Base-by-base conservation (phyloP, 2,888 invertebrate genomes). In the Megamerina dolium region DNA sequence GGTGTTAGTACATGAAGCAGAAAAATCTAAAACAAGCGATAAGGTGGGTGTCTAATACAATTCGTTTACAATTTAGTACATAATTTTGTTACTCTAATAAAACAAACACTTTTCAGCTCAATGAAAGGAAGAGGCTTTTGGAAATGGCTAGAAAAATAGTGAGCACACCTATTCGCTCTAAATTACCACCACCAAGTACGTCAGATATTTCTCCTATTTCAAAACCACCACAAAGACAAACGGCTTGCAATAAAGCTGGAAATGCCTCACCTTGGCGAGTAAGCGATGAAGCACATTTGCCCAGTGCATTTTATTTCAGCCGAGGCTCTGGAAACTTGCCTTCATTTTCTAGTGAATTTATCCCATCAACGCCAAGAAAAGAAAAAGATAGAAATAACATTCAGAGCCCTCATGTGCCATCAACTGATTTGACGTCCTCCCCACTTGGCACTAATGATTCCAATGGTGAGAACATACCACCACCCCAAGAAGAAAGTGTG, bases 311-410 rank as follows among this genome's bases (percentile, higher is more conserved):
- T 43, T 54, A 57, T 37, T 69, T 70, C 23, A 55, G 56, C 3
- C 50, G 61, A 10, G 64, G 63, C 23, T 56, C 57, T 12, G 61
- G 60, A n/a, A 57, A 65, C 26, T 45, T 69, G 26, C 69, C 70
- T 1, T 66, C 69, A 2, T 70, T 63, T 48, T 68, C 69, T 12
- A 68, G 69, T 51, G 70, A 69, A 46, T 53, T 55, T 34, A 54
- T 66, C 49, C 58, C 61, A 16, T 40, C 53, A 19, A 52, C 58
- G 5, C 60, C 59, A 12, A 39, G 26, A 3, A 54, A 53, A 9
- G 48, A 53, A 4, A 47, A 41, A 38, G 19, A 27, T 23, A 13
- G 16, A 34, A 3, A 18, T 12, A 37, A 19, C 8, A 6, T 8
- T 6, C 23, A 23, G 10, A 10, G 5, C 13, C 17, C 23, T 17